phyloP scores from a whole-genome alignment of 2,113 vertebrate genomes.

The Cacatua alba region DNA sequence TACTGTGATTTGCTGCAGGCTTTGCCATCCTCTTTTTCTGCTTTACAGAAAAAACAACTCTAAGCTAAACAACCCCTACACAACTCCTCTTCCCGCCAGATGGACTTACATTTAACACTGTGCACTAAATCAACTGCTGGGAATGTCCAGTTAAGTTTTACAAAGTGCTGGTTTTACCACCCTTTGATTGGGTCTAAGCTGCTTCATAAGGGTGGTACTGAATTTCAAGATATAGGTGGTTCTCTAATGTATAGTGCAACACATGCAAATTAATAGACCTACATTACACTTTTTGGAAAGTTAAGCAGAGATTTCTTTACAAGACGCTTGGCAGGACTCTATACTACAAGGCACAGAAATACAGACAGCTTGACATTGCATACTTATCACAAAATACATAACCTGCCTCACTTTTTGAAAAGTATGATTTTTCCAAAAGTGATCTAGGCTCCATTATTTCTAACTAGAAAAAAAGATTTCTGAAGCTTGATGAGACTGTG shows the following conservation, averaged over 20 bases:
- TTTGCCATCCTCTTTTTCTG: neutral
- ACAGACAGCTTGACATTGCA: neutral
- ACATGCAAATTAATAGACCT: neutral
- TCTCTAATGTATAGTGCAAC: neutral
- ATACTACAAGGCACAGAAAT: neutral
- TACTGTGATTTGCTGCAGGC: neutral
- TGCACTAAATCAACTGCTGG: neutral
- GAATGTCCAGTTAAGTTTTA: neutral
- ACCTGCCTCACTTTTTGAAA: neutral
- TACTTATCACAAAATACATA: neutral
- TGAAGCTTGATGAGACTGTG: neutral
- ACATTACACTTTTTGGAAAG: neutral
- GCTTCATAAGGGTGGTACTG: neutral
- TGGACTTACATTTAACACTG: neutral
- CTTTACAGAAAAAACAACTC: neutral
- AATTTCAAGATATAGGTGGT: neutral
- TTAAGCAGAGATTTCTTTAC: neutral
- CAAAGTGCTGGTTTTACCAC: neutral
- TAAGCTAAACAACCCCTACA: neutral
- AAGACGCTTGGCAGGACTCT: neutral
- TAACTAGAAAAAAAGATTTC: neutral
- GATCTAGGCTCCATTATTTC: neutral
- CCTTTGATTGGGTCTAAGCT: neutral
- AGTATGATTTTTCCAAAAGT: neutral
- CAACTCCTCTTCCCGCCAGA: neutral